Evolutionary conservation across 2,888 invertebrate genomes (phyloP), one percentile per base, ranked within the genome.

Genomic region (Colostygia pectinataria): DNA sequence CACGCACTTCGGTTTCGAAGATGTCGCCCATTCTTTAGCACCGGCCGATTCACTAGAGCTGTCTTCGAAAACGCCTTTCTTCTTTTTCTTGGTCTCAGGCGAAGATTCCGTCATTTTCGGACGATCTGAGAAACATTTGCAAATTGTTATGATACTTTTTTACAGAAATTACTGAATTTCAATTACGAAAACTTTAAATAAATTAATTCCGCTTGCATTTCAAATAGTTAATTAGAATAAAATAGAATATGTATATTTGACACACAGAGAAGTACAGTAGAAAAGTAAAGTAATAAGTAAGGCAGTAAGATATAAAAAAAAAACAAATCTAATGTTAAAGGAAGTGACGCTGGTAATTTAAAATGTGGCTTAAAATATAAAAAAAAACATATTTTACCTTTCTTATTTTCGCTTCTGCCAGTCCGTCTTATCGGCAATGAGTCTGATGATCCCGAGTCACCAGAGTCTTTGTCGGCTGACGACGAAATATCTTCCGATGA

Each of bases 401-500:
- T 88, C 46, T 75, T 84, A 39, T 85, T 42, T 34, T 52, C 77
- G 33, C 66, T 67, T 42, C 84, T 65, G 29, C 77, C 77, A 0
- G 78, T 73, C 4, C 90, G 63, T 18, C 84, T 61, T 8, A 89
- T 80, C 1, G 90, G 90, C 59, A 87, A 59, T 1, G 83, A 83
- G 61, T 89, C 90, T 0, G 89, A 85, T 0, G 88, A 87, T 0
- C 73, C 59, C 1, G 81, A 80, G 13, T 68, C 78, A 4, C 78
- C 71, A 15, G 78, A 78, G 33, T 74, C 84, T 5, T 77, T 69
- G 24, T 85, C 86, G 0, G 84, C 88, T 1, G 87, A 85, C 3
- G 88, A 84, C 2, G 89, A 88, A 59, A 90, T 87, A 5, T 88
- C 88, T 57, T 86, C 87, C 0, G 89, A 89, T 0, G 89, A 80